Percentiles rank a stretch among this genome's conserved stretches.
These are phyloP conservation scores for Sakesphorus luctuosus DNA, from an alignment of 2,113 vertebrate species.

Conservation along the genomic window DNA sequence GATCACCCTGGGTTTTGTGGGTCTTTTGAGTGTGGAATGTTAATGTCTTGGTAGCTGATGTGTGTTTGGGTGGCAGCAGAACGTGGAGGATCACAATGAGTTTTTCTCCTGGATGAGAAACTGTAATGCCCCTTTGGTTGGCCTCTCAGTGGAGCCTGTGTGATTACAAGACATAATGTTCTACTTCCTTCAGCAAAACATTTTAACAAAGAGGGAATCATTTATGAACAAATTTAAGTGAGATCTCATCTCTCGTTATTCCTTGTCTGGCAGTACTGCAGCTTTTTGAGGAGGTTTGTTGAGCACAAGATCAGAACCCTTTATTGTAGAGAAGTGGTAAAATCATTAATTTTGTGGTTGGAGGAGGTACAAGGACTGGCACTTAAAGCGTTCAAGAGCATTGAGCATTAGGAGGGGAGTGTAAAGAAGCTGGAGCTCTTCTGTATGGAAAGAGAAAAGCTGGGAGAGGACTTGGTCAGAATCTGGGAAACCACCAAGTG, in stretches of 20 bases:
- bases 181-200: background rate
- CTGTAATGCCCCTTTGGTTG: background rate
- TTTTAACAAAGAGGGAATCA: background rate
- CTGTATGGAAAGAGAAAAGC: background rate
- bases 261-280: background rate
- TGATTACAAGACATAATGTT: background rate
- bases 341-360: background rate
- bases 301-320: background rate
- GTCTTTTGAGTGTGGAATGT: background rate
- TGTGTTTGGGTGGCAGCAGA: background rate
- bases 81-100: accelerated
- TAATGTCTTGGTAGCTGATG: background rate
- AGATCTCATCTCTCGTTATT: background rate
- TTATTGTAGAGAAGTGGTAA: background rate
- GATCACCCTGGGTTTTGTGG: background rate
- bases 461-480: background rate
- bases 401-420: background rate
- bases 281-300: background rate
- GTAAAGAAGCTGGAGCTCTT: background rate
- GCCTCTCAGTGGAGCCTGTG: background rate
- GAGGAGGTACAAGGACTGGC: background rate
- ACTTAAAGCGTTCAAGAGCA: accelerated
- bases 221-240: background rate
- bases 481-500: background rate
- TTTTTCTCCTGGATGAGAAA: background rate